phyloP scores from a whole-genome alignment of 2,113 vertebrate species.

The Pongo abelii region DNA sequence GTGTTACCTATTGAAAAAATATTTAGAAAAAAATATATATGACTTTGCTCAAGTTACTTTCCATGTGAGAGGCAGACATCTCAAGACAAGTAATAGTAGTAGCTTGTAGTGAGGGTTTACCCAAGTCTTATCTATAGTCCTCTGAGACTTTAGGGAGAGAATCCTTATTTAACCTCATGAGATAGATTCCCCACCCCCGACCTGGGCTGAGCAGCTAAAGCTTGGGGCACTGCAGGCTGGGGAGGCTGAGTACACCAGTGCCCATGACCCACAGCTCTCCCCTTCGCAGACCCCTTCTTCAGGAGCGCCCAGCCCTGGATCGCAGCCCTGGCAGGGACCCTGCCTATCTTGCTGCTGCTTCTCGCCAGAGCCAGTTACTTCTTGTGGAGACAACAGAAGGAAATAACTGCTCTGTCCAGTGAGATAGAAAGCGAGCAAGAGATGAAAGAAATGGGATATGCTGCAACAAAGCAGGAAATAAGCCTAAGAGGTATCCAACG shows the following conservation, averaged over 20 bases:
- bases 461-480: neutral
- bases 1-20: neutral
- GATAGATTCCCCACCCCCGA: fast-evolving
- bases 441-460: neutral
- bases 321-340: neutral
- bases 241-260: neutral
- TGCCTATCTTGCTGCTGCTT: neutral
- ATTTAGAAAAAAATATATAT: neutral
- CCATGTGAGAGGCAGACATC: neutral
- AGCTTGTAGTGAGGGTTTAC: neutral
- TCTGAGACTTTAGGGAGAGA: neutral
- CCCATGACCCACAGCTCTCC: neutral
- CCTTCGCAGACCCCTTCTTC: neutral
- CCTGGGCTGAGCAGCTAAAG: neutral
- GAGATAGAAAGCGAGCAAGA: neutral
- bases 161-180: fast-evolving
- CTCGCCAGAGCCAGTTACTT: neutral
- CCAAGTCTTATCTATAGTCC: neutral
- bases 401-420: neutral
- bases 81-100: neutral
- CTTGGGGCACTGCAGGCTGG: neutral
- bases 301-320: neutral
- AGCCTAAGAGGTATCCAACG: neutral
- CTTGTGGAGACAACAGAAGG: neutral
- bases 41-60: neutral